phyloP scores from a whole-genome alignment of 2,113 vertebrate genomes.

The Eulemur macaco region DNA sequence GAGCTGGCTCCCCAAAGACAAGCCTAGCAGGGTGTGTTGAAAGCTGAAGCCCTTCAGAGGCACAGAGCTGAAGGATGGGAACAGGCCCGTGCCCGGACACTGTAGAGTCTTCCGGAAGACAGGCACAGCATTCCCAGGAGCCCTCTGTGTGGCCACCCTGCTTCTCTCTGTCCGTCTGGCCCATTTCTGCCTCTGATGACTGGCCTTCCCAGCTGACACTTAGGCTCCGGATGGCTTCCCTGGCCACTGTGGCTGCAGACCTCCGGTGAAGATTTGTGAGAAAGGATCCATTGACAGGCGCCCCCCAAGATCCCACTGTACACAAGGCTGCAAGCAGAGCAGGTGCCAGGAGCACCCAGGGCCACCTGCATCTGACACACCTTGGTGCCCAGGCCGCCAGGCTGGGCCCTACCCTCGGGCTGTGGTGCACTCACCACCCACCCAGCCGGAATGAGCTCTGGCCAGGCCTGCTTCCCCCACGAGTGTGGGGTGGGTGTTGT shows the following conservation, averaged over 20 bases:
- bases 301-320: background rate
- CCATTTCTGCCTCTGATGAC: background rate
- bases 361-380: background rate
- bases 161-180: background rate
- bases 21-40: background rate
- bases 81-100: background rate
- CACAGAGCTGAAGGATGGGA: background rate
- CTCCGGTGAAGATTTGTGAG: background rate
- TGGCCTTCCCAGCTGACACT: background rate
- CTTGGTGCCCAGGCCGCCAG: background rate
- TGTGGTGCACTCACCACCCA: background rate
- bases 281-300: background rate
- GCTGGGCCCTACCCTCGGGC: background rate
- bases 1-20: background rate
- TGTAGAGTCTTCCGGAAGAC: background rate
- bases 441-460: background rate
- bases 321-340: background rate
- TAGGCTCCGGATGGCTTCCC: background rate
- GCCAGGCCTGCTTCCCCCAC: background rate
- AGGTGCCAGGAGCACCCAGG: accelerated
- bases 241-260: background rate
- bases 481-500: background rate
- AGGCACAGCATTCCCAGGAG: background rate
- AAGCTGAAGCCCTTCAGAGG: background rate
- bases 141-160: background rate